Conservation (phyloP, 2,797 vertebrate species). For the Chromis chromis region DNA sequence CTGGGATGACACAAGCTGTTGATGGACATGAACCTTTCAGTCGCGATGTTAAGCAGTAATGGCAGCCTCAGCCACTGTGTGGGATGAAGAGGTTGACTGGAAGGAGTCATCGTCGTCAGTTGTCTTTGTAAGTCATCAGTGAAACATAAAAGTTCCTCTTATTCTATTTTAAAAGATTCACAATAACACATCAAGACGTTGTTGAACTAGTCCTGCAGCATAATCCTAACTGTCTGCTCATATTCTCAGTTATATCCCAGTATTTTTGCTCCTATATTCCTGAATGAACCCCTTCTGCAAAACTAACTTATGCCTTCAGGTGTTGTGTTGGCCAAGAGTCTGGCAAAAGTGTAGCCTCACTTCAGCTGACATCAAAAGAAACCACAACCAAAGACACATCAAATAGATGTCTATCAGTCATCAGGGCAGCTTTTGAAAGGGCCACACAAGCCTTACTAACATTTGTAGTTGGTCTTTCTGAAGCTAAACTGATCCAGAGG, state of each 20-base stretch:
- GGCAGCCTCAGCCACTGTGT: constrained; percentile 9
- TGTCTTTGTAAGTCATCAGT: too few relatives aligned
- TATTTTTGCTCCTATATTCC: background rate
- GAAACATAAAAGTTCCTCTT: background rate
- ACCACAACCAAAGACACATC: too few relatives aligned
- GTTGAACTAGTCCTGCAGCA: background rate
- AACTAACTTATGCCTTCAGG: background rate
- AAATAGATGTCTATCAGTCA: background rate
- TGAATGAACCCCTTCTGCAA: background rate
- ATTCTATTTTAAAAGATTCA: background rate
- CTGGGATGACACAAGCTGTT: background rate
- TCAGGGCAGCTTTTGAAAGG: background rate
- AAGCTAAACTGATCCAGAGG: background rate
- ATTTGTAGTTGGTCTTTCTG: background rate
- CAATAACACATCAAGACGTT: background rate
- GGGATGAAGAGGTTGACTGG: background rate
- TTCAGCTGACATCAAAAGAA: too few relatives aligned
- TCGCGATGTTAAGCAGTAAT: background rate
- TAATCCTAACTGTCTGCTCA: background rate
- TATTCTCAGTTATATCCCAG: background rate
- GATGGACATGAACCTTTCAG: constrained; percentile 2
- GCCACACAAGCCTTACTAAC: background rate
- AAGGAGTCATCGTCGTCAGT: background rate
- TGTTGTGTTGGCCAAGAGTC: background rate
- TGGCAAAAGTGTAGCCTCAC: background rate